Percentiles rank a stretch among this genome's conserved stretches.
These are phyloP conservation scores for Mimas tiliae DNA, from an alignment of 2,888 invertebrate genomes.

Conservation along the genomic window DNA sequence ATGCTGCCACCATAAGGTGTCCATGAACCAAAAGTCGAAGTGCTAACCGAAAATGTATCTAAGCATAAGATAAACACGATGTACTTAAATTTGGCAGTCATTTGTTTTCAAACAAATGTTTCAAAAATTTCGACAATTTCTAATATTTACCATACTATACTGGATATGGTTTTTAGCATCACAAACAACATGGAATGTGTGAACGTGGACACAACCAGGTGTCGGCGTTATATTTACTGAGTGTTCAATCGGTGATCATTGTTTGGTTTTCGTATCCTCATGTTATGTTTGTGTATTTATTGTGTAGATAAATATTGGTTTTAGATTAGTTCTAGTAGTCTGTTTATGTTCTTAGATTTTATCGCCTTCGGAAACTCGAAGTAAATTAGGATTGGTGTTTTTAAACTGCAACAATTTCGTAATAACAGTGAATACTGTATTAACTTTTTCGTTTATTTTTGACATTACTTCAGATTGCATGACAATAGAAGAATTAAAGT, in stretches of 20 bases:
- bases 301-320: background rate
- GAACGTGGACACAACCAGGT: constrained; percentile 30
- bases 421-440: too few relatives aligned
- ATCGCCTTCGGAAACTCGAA: background rate
- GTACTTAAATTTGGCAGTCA: background rate
- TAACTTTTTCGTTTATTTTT: too few relatives aligned
- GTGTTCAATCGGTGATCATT: constrained; percentile 38
- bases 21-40: too few relatives aligned
- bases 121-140: background rate
- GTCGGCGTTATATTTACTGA: constrained; percentile 40
- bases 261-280: constrained; percentile 43
- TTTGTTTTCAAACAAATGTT: background rate
- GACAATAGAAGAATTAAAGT: too few relatives aligned
- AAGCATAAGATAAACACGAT: background rate
- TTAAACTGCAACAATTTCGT: too few relatives aligned
- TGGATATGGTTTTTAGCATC: constrained; percentile 13
- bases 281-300: constrained; percentile 19
- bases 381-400: too few relatives aligned
- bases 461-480: too few relatives aligned
- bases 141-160: constrained; percentile 11
- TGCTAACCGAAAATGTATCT: too few relatives aligned
- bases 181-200: constrained; percentile 27
- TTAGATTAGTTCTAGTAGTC: constrained; percentile 11
- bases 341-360: background rate
- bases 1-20: too few relatives aligned